Evolutionary conservation across 2,113 vertebrate species (phyloP).

Genomic region (Oncorhynchus nerka): DNA sequence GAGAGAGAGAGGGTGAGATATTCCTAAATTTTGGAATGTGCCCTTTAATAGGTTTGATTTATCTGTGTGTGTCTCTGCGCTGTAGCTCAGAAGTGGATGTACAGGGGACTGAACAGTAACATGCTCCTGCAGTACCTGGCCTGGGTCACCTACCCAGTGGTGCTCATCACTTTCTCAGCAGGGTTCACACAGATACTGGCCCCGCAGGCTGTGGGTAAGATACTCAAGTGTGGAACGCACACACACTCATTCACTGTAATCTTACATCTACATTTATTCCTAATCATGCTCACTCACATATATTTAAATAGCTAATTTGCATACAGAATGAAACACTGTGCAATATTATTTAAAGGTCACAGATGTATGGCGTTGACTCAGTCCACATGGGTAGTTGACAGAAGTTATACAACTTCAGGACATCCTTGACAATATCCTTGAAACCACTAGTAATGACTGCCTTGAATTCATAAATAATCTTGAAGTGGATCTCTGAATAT

Average conservation of each 20-base stretch:
- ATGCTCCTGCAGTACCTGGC: slow-evolving; percentile 95
- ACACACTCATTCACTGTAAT: not conserved
- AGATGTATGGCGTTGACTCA: not conserved
- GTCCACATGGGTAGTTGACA: not conserved
- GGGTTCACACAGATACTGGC: slow-evolving; percentile 97
- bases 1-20: not conserved
- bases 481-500: not conserved
- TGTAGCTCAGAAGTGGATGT: slow-evolving; percentile 98
- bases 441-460: not conserved
- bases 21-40: not conserved
- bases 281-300: not conserved
- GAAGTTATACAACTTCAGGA: not conserved
- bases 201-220: slow-evolving; percentile 93
- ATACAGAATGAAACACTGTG: not conserved
- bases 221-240: not conserved
- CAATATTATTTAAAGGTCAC: not conserved
- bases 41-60: not conserved
- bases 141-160: slow-evolving; percentile 96
- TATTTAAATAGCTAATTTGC: not conserved
- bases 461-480: not conserved
- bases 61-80: slow-evolving; percentile 51
- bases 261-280: not conserved
- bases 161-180: slow-evolving; percentile 98
- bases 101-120: slow-evolving; percentile 87
- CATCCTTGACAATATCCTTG: not conserved